phyloP scores from a whole-genome alignment of 2,113 vertebrate species.

The Macroglossus sobrinus region DNA sequence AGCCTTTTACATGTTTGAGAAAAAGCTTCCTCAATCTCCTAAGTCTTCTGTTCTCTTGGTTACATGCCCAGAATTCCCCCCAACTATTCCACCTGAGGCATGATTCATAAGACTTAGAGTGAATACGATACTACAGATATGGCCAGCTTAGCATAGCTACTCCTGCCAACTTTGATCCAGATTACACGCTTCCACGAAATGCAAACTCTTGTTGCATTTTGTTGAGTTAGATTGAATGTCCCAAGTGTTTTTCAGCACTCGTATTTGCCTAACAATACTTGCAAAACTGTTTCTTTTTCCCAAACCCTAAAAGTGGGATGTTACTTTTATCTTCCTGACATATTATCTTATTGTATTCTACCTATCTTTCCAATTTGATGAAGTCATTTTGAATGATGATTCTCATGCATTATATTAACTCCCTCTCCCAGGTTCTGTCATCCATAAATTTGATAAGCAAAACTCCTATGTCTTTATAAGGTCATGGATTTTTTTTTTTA shows the following conservation, averaged over 20 bases:
- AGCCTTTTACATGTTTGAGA: not conserved
- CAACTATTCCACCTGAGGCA: not conserved
- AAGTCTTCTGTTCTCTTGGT: not conserved
- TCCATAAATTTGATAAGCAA: constrained; percentile 47
- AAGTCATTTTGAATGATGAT: constrained; percentile 28
- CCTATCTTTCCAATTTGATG: not conserved
- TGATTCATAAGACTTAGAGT: not conserved
- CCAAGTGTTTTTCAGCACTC: not conserved
- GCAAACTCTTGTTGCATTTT: not conserved
- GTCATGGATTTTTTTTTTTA: not conserved
- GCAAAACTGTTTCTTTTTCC: not conserved
- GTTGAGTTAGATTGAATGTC: not conserved
- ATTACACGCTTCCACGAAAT: not conserved
- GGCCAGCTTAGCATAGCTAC: not conserved
- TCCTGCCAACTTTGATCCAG: not conserved
- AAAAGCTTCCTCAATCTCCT: not conserved
- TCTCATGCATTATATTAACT: constrained; percentile 38
- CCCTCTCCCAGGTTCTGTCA: not conserved
- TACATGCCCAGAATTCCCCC: not conserved
- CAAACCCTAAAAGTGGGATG: not conserved
- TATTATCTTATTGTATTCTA: not conserved
- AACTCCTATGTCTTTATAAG: constrained; percentile 36
- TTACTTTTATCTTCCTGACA: constrained; percentile 25
- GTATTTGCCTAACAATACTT: not conserved
- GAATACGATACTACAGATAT: not conserved